phyloP scores from a whole-genome alignment of 1,140 invertebrate species.

The Cotesia typhae region DNA sequence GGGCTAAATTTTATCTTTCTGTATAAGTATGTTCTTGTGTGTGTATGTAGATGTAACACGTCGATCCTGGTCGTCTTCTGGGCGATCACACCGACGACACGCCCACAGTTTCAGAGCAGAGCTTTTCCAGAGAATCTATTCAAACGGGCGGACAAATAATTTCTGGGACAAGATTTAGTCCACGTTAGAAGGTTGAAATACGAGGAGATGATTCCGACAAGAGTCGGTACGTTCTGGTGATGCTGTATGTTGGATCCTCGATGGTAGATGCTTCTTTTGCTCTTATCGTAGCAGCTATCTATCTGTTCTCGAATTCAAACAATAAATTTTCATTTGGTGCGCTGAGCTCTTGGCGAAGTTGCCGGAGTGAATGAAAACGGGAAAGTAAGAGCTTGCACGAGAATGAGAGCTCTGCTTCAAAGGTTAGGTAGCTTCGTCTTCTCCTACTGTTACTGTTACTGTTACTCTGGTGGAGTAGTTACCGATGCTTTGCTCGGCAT shows the following conservation, averaged over 20 bases:
- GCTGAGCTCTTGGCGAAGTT: conserved; percentile 18
- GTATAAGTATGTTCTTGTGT: neutral
- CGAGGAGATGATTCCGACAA: conserved; percentile 25
- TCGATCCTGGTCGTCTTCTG: conserved; percentile 7
- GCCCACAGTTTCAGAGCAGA: conserved; percentile 9
- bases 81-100: conserved; percentile 7
- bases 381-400: conserved; percentile 19
- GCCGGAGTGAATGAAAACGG: conserved; percentile 27
- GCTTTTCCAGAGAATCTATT: conserved; percentile 14
- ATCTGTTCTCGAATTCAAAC: conserved; percentile 19
- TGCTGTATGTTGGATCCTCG: no score
- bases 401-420: neutral
- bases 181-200: conserved; percentile 21
- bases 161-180: conserved; percentile 9
- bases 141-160: conserved; percentile 28
- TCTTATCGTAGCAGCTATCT: neutral
- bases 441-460: neutral
- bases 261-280: neutral
- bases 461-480: neutral
- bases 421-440: neutral
- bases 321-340: conserved; percentile 30
- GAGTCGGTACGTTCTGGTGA: conserved; percentile 1
- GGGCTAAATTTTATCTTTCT: neutral
- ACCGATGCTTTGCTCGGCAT: neutral
- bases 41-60: conserved; percentile 4